Evolutionary conservation across 2,888 invertebrate species (phyloP), one percentile per base, ranked within the genome.

Genomic region (Drosophila pseudotalamancana): DNA sequence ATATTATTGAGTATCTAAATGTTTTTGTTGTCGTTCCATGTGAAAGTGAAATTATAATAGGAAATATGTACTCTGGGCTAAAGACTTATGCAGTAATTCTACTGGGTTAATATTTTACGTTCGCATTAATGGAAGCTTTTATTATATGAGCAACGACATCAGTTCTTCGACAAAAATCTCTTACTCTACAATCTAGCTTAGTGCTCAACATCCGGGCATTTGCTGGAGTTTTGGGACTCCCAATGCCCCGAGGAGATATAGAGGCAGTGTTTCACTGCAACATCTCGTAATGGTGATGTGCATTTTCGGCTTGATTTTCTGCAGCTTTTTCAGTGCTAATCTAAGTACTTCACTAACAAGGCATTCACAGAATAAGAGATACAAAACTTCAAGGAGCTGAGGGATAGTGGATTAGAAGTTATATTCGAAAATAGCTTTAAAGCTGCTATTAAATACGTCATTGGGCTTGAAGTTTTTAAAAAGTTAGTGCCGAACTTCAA

Each of bases 271-370:
- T 2, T 65, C 72, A 0, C 34, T 77, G 0, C 50, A 55, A 1
- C 75, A 72, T n/a, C 39, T 74, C n/a, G 8, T 72, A 1, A 39
- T 74, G 6, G 3, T 50, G 0, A 63, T 77, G 37, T 60, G 51
- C 9, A 25, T 74, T 5, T 77, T 67, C 0, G 54, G 77, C 4
- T 11, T 77, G 3, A 50, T 77, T 0, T 54, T 59, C 1, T 65
- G 40, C 21, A 60, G 59, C 1, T 65, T 62, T 11, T 73, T 77
- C 2, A 55, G 57, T 55, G 73, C 67, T 21, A 77, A 67, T 29
- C 29, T 77, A 0, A 77, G 67, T 37, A 56, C 76, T 0, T 16
- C 71, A 11, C 19, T 77, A 0, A 77, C 59, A 1, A 73, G 49
- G 8, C 45, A 32, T 6, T 48, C 70, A 1, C 8, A 29, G 0